Base-by-base conservation (phyloP, 2,888 invertebrate species). In the Epinotia brunnichana region DNA sequence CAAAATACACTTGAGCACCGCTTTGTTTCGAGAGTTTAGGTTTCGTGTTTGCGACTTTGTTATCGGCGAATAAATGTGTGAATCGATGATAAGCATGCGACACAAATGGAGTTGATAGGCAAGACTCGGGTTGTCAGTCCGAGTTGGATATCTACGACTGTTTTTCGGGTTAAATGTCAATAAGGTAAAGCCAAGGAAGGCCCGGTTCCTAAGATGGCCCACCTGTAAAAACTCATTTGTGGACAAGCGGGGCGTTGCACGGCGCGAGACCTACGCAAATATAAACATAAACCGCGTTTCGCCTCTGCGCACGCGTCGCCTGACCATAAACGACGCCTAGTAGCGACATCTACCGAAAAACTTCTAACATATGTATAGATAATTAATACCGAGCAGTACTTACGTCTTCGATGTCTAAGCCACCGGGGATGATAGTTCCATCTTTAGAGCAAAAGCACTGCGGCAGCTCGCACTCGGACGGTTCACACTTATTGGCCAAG, bases 381-480 rank as follows among this genome's bases (percentile, higher is more conserved):
- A 29, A 29, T n/a, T 29, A 29, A 29, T n/a, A n/a, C 24, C 13
- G 9, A 35, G 15, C 3, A 3, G 7, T 53, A 72, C 71, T 67
- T 9, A 71, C 72, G 82, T 98, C 96, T 86, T 97, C 96, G 17
- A 96, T 95, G 72, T 97, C 95, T 44, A 98, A 89, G 67, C 96
- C 96, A 44, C 97, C 97, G 10, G 98, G 98, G 79, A 98, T 97
- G 74, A 95, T 86, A 4, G 98, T 98, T 51, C 98, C 98, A 88
- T 98, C 98, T 85, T 97, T 96, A 51, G 98, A 98, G 86, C 98
- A 98, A 91, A 96, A 98, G 87, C 98, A 98, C 83, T 97, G 97
- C 0, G 98, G 98, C 80, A 98, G 93, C 76, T 94, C 91, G 85
- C 98, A 98, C 74, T 95, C 94, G 0, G 95, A 90, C 0, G 94